A percentile compares a stretch with the other conserved stretches of the same genome.
These are phyloP conservation scores for Eulemur coronatus DNA, from an alignment of 2,797 vertebrate species.

Conservation along the genomic window DNA sequence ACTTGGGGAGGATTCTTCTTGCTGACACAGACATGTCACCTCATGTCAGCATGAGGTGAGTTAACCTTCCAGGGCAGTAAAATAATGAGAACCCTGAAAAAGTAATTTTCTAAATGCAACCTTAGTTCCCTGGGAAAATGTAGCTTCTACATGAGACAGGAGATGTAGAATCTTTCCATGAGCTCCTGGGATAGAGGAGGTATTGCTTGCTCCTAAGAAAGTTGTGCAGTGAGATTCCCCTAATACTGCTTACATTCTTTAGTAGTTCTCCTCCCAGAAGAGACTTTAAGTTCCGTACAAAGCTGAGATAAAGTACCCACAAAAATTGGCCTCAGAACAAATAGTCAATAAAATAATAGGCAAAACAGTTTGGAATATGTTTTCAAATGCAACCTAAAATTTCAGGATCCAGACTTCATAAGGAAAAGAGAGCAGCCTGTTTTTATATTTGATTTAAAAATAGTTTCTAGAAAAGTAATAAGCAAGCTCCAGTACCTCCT, in stretches of 20 bases:
- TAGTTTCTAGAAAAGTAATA: slow-evolving; percentile 59
- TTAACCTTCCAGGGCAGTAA: background rate
- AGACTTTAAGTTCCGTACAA: background rate
- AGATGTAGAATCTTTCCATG: background rate
- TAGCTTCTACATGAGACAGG: background rate
- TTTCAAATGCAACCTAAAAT: slow-evolving; percentile 34
- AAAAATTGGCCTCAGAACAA: background rate
- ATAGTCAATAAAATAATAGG: background rate
- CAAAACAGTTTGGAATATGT: slow-evolving; percentile 32
- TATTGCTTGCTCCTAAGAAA: background rate
- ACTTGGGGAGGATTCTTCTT: background rate
- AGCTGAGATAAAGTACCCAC: background rate
- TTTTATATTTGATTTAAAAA: slow-evolving; percentile 63
- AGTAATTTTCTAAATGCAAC: slow-evolving; percentile 50
- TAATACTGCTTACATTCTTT: background rate
- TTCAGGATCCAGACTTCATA: slow-evolving; percentile 41
- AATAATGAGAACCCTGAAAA: slow-evolving; percentile 28
- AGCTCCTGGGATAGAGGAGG: background rate
- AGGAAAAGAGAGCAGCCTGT: slow-evolving; percentile 11
- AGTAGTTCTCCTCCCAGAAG: background rate
- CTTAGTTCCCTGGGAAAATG: background rate
- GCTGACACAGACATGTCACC: background rate
- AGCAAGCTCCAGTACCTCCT: slow-evolving; percentile 31
- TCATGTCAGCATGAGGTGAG: background rate
- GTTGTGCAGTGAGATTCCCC: too few species aligned